Percentiles rank a stretch among this genome's conserved stretches.
Evolutionary conservation across 2,113 vertebrate genomes (phyloP).

Genomic region (Microtus oregoni): DNA sequence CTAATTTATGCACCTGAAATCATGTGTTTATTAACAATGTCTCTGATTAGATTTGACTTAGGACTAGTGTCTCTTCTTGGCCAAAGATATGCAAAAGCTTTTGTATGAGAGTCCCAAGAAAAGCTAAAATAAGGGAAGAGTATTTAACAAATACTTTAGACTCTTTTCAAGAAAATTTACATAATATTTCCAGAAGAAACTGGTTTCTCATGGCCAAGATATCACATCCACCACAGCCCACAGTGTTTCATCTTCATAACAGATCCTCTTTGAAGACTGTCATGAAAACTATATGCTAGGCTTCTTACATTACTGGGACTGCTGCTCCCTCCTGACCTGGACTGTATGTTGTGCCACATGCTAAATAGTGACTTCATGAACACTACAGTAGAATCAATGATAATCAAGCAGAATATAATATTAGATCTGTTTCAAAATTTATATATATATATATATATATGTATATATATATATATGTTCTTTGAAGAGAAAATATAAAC

Average conservation of each 20-base stretch:
- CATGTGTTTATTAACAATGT: no score
- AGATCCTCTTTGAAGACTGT: not conserved
- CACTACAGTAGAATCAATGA: not conserved
- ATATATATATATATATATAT: not conserved
- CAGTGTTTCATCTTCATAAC: not conserved
- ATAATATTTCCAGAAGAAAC: not conserved
- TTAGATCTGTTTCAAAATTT: not conserved
- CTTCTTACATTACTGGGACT: not conserved
- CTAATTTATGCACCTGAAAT: no score
- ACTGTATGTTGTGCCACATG: rapidly evolving
- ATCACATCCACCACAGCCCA: not conserved
- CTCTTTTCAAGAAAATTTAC: not conserved
- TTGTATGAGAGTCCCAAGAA: no score
- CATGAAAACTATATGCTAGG: not conserved
- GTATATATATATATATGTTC: not conserved
- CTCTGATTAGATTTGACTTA: no score
- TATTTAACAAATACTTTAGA: not conserved
- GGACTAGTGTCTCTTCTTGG: no score
- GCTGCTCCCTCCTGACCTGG: not conserved
- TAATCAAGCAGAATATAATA: not conserved
- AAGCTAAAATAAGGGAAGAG: no score
- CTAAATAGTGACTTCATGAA: not conserved
- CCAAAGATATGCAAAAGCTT: no score
- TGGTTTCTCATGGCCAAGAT: no score
- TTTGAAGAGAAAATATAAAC: not conserved